Percentiles rank a stretch among this genome's conserved stretches.
These are phyloP conservation scores for Pionites leucogaster DNA, from an alignment of 2,113 vertebrate genomes.

Conservation along the genomic window DNA sequence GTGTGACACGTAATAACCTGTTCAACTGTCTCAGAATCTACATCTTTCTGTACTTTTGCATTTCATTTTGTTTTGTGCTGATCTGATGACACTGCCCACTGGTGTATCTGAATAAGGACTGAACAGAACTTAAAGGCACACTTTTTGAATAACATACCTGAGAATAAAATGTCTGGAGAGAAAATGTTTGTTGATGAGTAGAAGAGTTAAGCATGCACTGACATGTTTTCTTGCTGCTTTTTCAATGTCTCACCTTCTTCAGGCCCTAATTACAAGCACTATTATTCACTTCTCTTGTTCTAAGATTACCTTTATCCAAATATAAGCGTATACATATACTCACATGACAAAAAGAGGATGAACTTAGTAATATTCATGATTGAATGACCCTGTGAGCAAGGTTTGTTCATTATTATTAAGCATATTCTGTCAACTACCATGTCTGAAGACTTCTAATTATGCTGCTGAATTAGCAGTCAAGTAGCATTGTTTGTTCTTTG, in stretches of 20 bases:
- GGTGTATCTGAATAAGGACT: not conserved
- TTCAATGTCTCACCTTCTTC: not conserved
- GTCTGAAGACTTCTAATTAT: constrained; percentile 26
- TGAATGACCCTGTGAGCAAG: not conserved
- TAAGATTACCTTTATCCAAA: not conserved
- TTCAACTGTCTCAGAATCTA: not conserved
- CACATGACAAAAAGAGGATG: not conserved
- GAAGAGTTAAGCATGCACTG: not conserved
- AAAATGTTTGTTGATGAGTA: not conserved
- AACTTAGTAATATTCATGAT: constrained; percentile 19
- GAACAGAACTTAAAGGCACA: not conserved
- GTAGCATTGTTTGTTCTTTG: constrained; percentile 31
- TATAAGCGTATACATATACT: not conserved
- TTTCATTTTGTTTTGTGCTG: not conserved
- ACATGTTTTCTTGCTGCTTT: not conserved
- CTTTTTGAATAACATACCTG: not conserved
- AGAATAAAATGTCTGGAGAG: fast-evolving
- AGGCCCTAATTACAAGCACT: not conserved
- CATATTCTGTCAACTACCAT: not conserved
- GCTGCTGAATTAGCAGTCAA: constrained; percentile 39
- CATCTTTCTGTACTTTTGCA: not conserved
- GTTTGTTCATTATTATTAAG: constrained; percentile 37
- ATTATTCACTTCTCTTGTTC: not conserved
- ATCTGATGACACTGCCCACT: not conserved
- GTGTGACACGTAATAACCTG: not conserved